Evolutionary conservation across 1,140 invertebrate genomes (phyloP).

Genomic region (Chlorops oryzae): DNA sequence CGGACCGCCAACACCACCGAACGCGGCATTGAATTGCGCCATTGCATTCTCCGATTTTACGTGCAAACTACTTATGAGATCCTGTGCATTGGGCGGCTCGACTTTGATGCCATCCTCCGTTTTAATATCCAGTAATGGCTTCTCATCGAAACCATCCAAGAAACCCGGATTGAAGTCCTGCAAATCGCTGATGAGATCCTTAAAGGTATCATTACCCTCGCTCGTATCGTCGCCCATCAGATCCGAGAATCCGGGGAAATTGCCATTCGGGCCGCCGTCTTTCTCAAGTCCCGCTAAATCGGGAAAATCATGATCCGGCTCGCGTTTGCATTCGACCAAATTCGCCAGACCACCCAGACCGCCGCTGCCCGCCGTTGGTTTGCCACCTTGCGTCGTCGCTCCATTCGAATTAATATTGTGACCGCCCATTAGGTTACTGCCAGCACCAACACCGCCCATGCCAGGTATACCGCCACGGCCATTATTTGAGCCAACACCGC

Average conservation of each 20-base stretch:
- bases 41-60: constrained; percentile 39
- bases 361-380: constrained; percentile 14
- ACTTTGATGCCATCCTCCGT: constrained; percentile 51
- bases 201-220: constrained; percentile 77
- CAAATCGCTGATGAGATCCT: constrained; percentile 83
- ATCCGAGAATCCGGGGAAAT: constrained; percentile 71
- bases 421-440: constrained; percentile 33
- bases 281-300: constrained; percentile 74
- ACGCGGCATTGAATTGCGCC: constrained; percentile 16
- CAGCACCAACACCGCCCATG: constrained; percentile 22
- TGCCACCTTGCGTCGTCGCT: constrained; percentile 18
- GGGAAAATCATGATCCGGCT: constrained; percentile 75
- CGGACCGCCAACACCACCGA: constrained; percentile 24
- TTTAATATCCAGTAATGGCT: constrained; percentile 57
- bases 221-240: constrained; percentile 74
- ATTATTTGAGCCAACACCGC: constrained; percentile 24
- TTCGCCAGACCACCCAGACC: constrained; percentile 52
- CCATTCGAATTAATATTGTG: constrained; percentile 14
- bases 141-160: constrained; percentile 71
- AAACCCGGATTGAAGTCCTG: constrained; percentile 75
- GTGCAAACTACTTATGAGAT: constrained; percentile 43
- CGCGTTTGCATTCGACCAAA: constrained; percentile 77
- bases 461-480: constrained; percentile 15
- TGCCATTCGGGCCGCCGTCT: constrained; percentile 65
- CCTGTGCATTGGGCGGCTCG: constrained; percentile 50